A percentile compares a stretch with the other conserved stretches of the same genome.
Evolutionary conservation across 2,888 invertebrate genomes (phyloP).

Genomic region (Trilocha varians): DNA sequence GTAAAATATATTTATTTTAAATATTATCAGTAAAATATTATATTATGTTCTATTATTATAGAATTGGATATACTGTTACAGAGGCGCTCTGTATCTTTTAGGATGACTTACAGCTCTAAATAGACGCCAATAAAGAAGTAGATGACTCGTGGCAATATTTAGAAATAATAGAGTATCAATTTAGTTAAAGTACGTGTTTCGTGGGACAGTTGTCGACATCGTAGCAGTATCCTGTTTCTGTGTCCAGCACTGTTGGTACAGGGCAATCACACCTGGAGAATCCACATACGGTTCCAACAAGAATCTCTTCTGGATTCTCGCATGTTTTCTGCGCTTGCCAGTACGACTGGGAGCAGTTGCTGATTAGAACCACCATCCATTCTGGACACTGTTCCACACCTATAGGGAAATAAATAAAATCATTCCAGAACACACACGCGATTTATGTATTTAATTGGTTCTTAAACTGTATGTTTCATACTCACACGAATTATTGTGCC

Average conservation of each 20-base stretch:
- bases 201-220: slow-evolving; percentile 49
- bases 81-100: no score
- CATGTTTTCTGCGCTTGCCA: slow-evolving; percentile 46
- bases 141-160: no score
- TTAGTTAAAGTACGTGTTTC: slow-evolving; percentile 20
- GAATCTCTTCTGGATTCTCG: slow-evolving; percentile 31
- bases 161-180: neutral
- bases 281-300: slow-evolving; percentile 41
- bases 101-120: no score
- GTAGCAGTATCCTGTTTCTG: slow-evolving; percentile 42
- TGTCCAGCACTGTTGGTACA: slow-evolving; percentile 32
- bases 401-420: no score
- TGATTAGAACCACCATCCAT: slow-evolving; percentile 31
- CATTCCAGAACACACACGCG: no score
- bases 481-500: slow-evolving; percentile 46
- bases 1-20: no score
- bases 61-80: no score
- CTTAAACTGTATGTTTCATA: slow-evolving; percentile 13
- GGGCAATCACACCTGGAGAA: slow-evolving; percentile 52
- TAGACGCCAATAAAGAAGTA: no score
- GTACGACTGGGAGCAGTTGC: slow-evolving; percentile 30
- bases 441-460: no score
- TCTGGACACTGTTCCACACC: slow-evolving; percentile 46
- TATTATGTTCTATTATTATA: no score
- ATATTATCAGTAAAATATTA: no score